Conservation (phyloP, 2,113 vertebrate genomes). For the Aepyceros melampus region DNA sequence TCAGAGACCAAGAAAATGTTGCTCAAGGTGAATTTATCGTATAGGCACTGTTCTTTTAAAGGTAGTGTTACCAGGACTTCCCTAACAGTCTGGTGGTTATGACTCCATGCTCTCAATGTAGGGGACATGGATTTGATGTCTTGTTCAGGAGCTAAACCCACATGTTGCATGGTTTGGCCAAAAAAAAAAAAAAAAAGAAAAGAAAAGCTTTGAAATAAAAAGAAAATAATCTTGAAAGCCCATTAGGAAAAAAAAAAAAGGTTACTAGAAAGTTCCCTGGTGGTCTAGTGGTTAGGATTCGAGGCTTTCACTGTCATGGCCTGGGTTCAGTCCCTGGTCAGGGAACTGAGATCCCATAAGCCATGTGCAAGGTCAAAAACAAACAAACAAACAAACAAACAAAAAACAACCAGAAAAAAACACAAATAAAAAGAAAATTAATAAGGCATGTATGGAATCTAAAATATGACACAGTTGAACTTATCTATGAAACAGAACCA, state of each 20-base stretch:
- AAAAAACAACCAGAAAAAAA: neutral
- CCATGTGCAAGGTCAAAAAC: neutral
- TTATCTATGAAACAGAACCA: neutral
- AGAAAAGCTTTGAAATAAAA: neutral
- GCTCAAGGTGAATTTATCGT: neutral
- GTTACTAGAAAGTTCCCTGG: neutral
- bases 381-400: neutral
- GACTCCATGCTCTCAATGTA: neutral
- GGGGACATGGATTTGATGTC: neutral
- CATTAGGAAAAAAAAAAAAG: neutral
- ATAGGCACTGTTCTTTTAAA: neutral
- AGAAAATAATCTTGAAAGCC: neutral
- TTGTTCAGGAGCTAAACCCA: neutral
- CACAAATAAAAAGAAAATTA: neutral
- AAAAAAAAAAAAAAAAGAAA: neutral
- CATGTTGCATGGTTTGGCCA: neutral
- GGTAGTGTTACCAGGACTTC: neutral
- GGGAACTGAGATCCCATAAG: neutral
- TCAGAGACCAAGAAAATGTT: neutral
- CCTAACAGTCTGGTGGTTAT: neutral
- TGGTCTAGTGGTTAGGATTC: neutral
- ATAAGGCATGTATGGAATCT: neutral
- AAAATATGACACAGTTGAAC: neutral
- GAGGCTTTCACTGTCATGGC: neutral
- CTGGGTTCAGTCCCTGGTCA: neutral